phyloP scores from a whole-genome alignment of 2,797 vertebrate species.

The Eulemur albifrons region DNA sequence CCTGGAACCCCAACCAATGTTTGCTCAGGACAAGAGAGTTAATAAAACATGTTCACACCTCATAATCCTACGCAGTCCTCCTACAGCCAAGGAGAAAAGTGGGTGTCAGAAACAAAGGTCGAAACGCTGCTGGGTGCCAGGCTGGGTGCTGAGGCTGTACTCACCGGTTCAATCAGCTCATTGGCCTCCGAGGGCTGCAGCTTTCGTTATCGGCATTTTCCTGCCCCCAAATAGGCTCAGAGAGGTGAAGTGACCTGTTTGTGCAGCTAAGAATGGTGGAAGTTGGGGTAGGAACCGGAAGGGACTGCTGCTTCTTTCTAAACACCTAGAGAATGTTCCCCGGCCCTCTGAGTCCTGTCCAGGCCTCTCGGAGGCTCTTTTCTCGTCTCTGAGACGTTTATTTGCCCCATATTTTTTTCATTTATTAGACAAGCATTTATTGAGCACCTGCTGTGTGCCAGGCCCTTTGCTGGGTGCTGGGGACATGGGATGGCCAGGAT shows the following conservation, averaged over 20 bases:
- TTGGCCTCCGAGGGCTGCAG: background rate
- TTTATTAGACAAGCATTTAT: background rate
- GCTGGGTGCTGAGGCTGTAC: accelerated
- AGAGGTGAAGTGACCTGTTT: background rate
- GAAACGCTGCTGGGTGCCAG: accelerated
- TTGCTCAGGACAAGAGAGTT: background rate
- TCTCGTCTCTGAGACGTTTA: background rate
- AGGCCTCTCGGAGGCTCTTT: background rate
- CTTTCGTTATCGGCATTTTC: background rate
- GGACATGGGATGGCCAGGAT: background rate
- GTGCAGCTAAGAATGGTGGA: background rate
- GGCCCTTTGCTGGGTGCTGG: background rate
- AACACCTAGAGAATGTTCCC: background rate
- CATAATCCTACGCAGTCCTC: background rate
- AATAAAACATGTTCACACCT: background rate
- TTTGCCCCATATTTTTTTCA: background rate
- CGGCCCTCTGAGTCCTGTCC: background rate
- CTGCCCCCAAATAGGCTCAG: background rate
- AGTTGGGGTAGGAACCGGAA: background rate
- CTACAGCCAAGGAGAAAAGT: background rate
- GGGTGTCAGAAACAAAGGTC: background rate
- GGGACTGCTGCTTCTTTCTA: background rate
- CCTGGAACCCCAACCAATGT: background rate
- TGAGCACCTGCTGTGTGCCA: constrained; percentile 19
- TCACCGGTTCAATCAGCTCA: background rate